Conservation (phyloP, 2,113 vertebrate species). For the Nanorana parkeri region DNA sequence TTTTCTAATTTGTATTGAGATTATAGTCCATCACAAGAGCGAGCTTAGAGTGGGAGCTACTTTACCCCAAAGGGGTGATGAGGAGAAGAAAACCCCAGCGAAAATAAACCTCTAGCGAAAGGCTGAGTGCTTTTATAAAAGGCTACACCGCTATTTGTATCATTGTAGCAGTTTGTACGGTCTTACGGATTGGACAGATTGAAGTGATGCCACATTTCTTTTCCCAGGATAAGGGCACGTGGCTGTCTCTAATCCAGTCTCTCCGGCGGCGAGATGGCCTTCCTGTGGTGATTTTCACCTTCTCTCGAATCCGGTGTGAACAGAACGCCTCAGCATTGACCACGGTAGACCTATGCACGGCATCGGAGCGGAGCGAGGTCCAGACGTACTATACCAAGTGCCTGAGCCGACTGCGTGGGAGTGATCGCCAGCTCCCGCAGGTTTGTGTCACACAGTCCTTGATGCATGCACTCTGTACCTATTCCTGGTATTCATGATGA, state of each 20-base stretch:
- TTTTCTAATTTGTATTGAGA: no score
- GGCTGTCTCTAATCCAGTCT: constrained; percentile 85
- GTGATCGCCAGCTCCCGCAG: constrained; percentile 90
- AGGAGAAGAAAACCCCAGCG: no score
- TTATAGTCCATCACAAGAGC: no score
- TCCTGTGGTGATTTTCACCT: constrained; percentile 90
- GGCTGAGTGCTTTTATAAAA: no score
- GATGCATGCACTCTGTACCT: background rate
- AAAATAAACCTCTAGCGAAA: no score
- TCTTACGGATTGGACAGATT: background rate
- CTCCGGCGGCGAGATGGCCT: constrained; percentile 85
- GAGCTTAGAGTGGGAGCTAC: no score
- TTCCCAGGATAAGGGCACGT: constrained; percentile 81
- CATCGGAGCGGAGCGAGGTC: constrained; percentile 85
- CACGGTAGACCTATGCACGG: constrained; percentile 83
- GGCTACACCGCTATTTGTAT: no score
- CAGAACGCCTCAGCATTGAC: constrained; percentile 85
- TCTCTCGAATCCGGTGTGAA: constrained; percentile 87
- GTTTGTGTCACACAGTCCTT: constrained; percentile 59
- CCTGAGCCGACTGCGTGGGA: constrained; percentile 84
- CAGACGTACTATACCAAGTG: constrained; percentile 90
- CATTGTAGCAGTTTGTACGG: no score
- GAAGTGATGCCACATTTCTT: background rate
- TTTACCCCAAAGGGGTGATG: no score
- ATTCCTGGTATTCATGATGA: no score